Evolutionary conservation across 2,888 invertebrate species (phyloP), one percentile per base, ranked within the genome.

Genomic region (Ligdia adustata): DNA sequence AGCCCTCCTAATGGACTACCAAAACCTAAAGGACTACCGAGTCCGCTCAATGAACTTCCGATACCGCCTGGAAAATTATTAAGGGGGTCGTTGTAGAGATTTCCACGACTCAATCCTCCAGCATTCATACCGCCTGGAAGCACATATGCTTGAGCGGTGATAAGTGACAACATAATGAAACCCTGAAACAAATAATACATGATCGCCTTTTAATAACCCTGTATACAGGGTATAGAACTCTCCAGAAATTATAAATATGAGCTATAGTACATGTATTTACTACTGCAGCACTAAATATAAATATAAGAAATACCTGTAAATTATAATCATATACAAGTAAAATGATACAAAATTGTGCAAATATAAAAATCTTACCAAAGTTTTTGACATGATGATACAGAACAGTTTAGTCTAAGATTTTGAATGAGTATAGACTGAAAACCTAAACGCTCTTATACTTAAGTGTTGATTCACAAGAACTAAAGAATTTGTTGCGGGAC

Each of bases 381-480:
- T 33, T 28, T n/a, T 37, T 18, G 22, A 4, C 44, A 45, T 39
- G 9, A 9, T 34, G 18, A 18, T 33, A 22, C 5, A 5, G 2
- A 3, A 4, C 14, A 9, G 34, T 28, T 12, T 12, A n/a, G 1
- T 4, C 9, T 9, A 9, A 4, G 4, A 18, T 20, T 13, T 9
- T 14, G 28, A 27, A 20, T 7, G 2, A 7, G 28, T 13, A 20
- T n/a, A 2, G 7, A 7, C 18, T 20, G 20, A 33, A 45, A 9
- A 9, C 5, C 22, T n/a, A 22, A 20, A 16, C 22, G 6, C 22
- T 46, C 24, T 40, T 46, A 46, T 46, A 46, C n/a, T 6, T 5
- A 22, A 4, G 22, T 34, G 33, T 29, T 46, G 28, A 34, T 15
- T 39, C 4, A 29, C 39, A 34, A 33, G 20, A 40, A 40, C 29